Base-by-base conservation (phyloP, 2,888 invertebrate genomes). In the Drosophila nigricruria region DNA sequence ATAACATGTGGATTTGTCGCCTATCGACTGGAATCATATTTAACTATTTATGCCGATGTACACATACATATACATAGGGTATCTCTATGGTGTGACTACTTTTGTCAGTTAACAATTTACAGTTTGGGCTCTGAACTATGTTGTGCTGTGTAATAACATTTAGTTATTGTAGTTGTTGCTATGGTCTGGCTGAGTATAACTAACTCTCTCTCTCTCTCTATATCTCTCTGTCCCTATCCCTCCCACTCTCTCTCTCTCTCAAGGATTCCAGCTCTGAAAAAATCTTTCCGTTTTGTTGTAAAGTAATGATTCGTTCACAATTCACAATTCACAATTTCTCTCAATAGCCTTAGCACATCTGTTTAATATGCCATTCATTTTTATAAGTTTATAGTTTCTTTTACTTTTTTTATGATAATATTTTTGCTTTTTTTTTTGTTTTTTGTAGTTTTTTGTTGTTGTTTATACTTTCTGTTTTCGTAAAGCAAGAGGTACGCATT, bases 401-500 rank as follows among this genome's bases (percentile, higher is more conserved):
- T 53, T 53, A n/a, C 23, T 20, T 70, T 32, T 32, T 64, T 56
- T 54, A 58, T 34, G 30, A 58, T 58, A 47, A 58, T 47, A 58
- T 47, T 36, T 58, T 36, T 64, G 12, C 57, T 30, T 63, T 14
- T 69, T 47, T 70, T 49, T 60, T 45, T 57, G 61, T 50, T 70
- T 52, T 77, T 71, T 63, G 49, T 60, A 49, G 58, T 62, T 42
- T 70, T 69, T 57, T 43, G 40, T 62, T 70, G 70, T 50, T 81
- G 79, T 70, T 76, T 86, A 66, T 79, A 71, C 72, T 74, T 75
- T 67, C 67, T 73, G 72, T 81, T 80, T 73, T 82, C 65, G 77
- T 90, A 88, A 89, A 89, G 89, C 89, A 89, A 88, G 90, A 89
- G 89, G 89, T 89, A 89, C 90, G 86, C 90, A 73, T 90, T 89